Evolutionary conservation across 2,113 vertebrate genomes (phyloP), one percentile per base, ranked within the genome.

Genomic region (Corythaixoides concolor): DNA sequence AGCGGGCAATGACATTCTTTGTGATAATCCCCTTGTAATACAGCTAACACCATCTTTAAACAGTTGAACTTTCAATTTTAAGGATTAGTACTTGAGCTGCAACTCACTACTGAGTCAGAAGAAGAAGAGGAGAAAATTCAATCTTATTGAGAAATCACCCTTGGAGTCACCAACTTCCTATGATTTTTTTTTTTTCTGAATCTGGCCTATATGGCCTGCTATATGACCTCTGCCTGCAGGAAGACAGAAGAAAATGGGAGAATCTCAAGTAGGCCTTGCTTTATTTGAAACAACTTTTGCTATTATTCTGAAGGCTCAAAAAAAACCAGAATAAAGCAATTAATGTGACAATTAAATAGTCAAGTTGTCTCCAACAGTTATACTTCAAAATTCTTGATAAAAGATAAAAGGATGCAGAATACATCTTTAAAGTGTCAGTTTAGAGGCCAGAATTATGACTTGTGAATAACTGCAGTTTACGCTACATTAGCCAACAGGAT

Each of bases 11-110:
- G 27, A 56, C 82, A 88, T 53, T 82, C 26, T 59, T 85, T 83
- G 52, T 49, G 52, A 75, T 85, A 95, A 94, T 90, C 88, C 69
- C 59, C 82, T 73, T 76, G 75, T 88, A 83, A 69, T 39, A 91
- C 39, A 91, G 73, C 56, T 55, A 94, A 81, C 64, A 35, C 27
- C 19, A 76, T 35, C 62, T 83, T 62, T 60, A 56, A 96, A 85
- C 39, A 85, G 53, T 39, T 37, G 26, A 76, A 67, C 67, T 85
- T 83, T 90, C 70, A 56, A 37, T 90, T 85, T 72, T 49, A 88
- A 85, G 82, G 90, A 83, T 88, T 85, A 91, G 27, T 79, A 56
- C 49, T 85, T 60, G 68, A 91, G 64, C 66, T 88, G 64, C 56
- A 90, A 66, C 43, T 74, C 75, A 66, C 53, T 91, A 43, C 19